Evolutionary conservation across 2,888 invertebrate species (phyloP).

Genomic region (Drosophila putrida): DNA sequence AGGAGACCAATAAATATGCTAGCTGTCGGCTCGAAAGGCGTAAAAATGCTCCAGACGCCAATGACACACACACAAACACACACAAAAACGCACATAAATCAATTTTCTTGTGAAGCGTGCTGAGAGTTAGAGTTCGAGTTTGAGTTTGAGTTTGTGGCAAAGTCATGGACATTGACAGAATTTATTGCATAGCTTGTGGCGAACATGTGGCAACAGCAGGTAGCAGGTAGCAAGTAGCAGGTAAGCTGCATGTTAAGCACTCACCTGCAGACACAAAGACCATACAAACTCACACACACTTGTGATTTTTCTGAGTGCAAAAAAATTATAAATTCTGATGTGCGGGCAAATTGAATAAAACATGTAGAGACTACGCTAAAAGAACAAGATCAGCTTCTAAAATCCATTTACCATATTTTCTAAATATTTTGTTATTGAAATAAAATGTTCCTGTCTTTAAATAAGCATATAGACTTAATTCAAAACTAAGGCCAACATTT

Average conservation of each 20-base stretch:
- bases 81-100: constrained; percentile 49
- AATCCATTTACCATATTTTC: too few relatives aligned
- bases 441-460: too few relatives aligned
- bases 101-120: constrained; percentile 42
- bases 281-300: background rate
- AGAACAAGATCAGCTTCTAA: too few relatives aligned
- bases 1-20: constrained; percentile 72
- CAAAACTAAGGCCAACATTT: too few relatives aligned
- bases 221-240: background rate
- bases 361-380: constrained; percentile 9
- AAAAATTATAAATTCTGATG: constrained; percentile 60
- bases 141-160: background rate
- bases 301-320: background rate
- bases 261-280: constrained; percentile 22
- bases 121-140: constrained; percentile 5
- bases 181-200: constrained; percentile 57
- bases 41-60: constrained; percentile 54
- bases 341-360: constrained; percentile 62
- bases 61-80: constrained; percentile 13
- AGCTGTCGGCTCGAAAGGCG: constrained; percentile 63
- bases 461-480: too few relatives aligned
- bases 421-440: too few relatives aligned
- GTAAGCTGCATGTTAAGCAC: constrained; percentile 42
- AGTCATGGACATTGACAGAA: constrained; percentile 38
- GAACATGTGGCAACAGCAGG: constrained; percentile 14